Evolutionary conservation across 2,888 invertebrate genomes (phyloP).

Genomic region (Achlya flavicornis): DNA sequence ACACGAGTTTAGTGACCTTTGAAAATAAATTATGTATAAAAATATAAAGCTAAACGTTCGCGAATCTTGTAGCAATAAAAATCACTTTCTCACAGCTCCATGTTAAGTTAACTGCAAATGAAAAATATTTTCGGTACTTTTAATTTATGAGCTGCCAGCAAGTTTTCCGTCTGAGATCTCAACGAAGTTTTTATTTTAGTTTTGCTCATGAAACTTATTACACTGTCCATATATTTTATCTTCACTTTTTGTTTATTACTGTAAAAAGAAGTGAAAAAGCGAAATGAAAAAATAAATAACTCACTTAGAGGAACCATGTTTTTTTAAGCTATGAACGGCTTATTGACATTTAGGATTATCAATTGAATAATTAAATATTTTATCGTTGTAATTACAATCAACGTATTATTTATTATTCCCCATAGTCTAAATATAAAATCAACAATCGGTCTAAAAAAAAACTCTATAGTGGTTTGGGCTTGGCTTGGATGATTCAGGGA

Average conservation of each 20-base stretch:
- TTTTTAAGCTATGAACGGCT: too few species aligned
- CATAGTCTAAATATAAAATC: too few species aligned
- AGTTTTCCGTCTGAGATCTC: not conserved
- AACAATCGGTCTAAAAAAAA: too few species aligned
- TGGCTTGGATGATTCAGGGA: too few species aligned
- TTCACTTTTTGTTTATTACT: not conserved
- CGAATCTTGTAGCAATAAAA: not conserved
- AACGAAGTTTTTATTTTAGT: constrained; percentile 5
- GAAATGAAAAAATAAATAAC: not conserved
- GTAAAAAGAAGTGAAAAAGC: not conserved
- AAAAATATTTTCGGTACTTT: constrained; percentile 7
- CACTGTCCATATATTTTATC: not conserved
- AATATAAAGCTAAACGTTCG: too few species aligned
- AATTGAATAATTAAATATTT: too few species aligned
- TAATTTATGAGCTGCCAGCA: not conserved
- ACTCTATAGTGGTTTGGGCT: too few species aligned
- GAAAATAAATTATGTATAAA: too few species aligned
- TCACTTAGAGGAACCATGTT: not conserved
- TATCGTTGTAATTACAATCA: too few species aligned
- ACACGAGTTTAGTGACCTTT: too few species aligned
- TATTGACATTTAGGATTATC: too few species aligned
- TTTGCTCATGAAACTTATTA: not conserved
- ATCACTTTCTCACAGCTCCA: not conserved
- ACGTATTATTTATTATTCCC: too few species aligned
- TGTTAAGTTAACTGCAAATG: not conserved